Evolutionary conservation across 2,797 vertebrate genomes (phyloP), one percentile per base, ranked within the genome.

Genomic region (Geotrypetes seraphini): DNA sequence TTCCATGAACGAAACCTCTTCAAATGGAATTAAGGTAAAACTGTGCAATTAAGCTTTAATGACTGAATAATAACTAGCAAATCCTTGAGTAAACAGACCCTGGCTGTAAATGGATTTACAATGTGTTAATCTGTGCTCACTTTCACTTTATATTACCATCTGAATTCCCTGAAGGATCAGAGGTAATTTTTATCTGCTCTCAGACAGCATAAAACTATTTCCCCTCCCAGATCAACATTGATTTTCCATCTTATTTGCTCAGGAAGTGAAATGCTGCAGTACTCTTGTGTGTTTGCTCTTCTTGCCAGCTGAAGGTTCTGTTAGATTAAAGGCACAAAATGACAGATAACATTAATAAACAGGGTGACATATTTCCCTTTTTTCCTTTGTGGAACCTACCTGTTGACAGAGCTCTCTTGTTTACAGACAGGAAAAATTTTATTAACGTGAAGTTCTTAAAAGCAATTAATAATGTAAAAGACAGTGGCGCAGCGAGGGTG

Each of bases 61-160:
- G n/a, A n/a, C n/a, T 57, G 28, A 82, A 84, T 77, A 73, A 79
- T 86, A 81, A 69, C 62, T 57, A 66, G 66, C 70, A 60, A 41
- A 50, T 83, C 78, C 72, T 45, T 66, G 65, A 77, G 78, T 75
- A 85, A 81, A 79, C 73, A 74, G 78, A 66, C 63, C 62, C 71
- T 66, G 75, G 62, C 70, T 71, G 69, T 77, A 85, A 86, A 83
- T 86, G 79, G 82, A 79, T 87, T 81, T 85, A 73, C 73, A 71
- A 71, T 76, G 73, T 81, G 77, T 79, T 86, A 85, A 84, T 86
- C 82, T 80, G 64, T 67, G 66, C 73, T 79, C 82, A 79, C 83
- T 85, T 86, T 82, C 78, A 87, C 84, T 91, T 90, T 88, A 85
- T 92, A 85, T 92, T 89, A 86, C 86, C 79, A 84, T 86, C 77